phyloP scores from a whole-genome alignment of 2,113 vertebrate genomes.

The Anthoscopus minutus region DNA sequence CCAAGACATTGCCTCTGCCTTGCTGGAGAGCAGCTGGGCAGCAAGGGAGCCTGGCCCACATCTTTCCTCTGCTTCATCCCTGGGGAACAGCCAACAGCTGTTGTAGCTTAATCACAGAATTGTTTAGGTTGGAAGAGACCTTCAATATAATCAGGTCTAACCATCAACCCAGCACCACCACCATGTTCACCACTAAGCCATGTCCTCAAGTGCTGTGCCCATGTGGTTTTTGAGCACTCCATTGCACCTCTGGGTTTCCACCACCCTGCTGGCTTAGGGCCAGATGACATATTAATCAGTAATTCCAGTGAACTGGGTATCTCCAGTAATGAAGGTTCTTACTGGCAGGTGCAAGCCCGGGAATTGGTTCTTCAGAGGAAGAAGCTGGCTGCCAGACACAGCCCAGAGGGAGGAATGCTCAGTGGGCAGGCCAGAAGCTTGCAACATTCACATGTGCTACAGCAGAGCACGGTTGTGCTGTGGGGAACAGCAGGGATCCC shows the following conservation, averaged over 20 bases:
- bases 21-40: background rate
- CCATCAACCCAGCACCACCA: background rate
- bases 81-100: background rate
- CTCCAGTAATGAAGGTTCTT: too few species aligned
- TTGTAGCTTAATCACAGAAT: background rate
- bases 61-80: background rate
- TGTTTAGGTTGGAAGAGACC: background rate
- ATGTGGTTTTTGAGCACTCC: background rate
- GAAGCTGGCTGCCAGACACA: background rate
- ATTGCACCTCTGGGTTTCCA: background rate
- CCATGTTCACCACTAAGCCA: background rate
- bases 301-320: background rate
- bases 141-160: background rate
- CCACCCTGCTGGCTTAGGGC: background rate
- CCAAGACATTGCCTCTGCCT: background rate
- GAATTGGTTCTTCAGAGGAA: background rate
- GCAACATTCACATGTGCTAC: background rate
- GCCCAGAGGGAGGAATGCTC: background rate
- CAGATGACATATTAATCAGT: background rate
- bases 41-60: background rate
- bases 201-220: background rate
- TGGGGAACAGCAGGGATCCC: conserved; percentile 63
- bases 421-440: background rate
- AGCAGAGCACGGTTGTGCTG: background rate
- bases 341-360: background rate